Conservation (phyloP, 2,113 vertebrate genomes). For the Riparia riparia region DNA sequence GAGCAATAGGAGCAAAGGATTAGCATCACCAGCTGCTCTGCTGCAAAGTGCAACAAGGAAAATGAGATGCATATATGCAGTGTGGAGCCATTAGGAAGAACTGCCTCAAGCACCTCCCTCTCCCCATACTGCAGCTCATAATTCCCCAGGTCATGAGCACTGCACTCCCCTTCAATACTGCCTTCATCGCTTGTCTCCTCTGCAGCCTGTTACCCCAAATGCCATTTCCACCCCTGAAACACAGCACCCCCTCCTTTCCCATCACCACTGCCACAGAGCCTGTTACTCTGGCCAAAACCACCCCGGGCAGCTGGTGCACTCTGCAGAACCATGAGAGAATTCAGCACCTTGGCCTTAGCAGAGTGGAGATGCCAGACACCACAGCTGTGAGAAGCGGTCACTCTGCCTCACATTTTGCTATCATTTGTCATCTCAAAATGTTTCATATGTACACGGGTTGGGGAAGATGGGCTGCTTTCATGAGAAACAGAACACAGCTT, state of each 20-base stretch:
- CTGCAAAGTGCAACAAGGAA: constrained; percentile 5
- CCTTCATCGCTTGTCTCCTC: neutral
- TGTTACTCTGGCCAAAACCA: neutral
- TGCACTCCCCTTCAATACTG: neutral
- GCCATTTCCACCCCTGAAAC: neutral
- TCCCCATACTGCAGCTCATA: neutral
- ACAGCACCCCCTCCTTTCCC: neutral
- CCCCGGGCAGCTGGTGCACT: fast-evolving
- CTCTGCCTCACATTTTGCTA: neutral
- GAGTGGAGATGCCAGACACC: neutral
- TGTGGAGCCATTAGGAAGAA: constrained; percentile 33
- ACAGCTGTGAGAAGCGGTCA: neutral
- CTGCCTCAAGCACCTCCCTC: neutral
- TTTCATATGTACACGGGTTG: neutral
- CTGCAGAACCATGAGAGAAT: neutral
- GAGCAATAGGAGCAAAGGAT: neutral
- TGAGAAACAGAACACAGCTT: neutral
- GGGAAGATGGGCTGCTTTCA: neutral
- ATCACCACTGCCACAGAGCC: neutral
- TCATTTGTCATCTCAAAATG: neutral
- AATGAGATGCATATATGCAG: constrained; percentile 52
- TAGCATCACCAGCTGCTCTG: constrained; percentile 39
- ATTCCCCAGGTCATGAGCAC: neutral
- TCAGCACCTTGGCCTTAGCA: neutral
- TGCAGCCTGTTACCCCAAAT: neutral